Percentiles rank a stretch among this genome's conserved stretches.
phyloP scores from a whole-genome alignment of 2,888 invertebrate species.

The Pocota personata region DNA sequence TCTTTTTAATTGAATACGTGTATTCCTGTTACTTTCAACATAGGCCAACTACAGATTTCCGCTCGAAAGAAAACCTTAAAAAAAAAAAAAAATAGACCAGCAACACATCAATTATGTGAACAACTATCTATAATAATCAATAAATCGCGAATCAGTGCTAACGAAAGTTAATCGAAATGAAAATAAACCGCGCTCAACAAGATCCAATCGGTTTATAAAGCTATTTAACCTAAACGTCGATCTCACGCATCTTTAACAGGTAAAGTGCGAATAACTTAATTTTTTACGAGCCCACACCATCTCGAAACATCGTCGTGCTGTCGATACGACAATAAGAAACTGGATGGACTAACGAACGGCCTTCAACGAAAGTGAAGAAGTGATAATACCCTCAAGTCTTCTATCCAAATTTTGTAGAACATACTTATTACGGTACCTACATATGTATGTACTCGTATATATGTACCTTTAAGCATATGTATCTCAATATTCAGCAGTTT shows the following conservation, averaged over 20 bases:
- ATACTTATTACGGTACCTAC: no score
- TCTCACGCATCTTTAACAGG: constrained; percentile 55
- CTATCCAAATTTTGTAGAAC: not conserved
- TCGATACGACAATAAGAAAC: not conserved
- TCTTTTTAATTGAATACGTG: not conserved
- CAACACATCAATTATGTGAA: not conserved
- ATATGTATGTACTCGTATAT: no score
- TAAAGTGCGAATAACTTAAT: constrained; percentile 51
- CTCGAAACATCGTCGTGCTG: not conserved
- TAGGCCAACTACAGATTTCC: constrained; percentile 3
- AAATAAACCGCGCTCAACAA: constrained; percentile 18
- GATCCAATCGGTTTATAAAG: constrained; percentile 7
- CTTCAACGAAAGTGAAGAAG: constrained; percentile 63
- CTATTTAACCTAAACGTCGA: constrained; percentile 41
- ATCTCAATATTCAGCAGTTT: not conserved
- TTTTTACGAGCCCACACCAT: constrained; percentile 12
- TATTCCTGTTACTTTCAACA: not conserved
- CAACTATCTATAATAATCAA: not conserved
- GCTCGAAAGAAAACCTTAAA: not conserved
- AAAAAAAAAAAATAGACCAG: not conserved
- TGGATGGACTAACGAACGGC: not conserved
- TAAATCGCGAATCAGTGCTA: constrained; percentile 28
- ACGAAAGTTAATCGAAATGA: constrained; percentile 24
- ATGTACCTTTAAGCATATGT: not conserved
- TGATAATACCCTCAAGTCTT: constrained; percentile 6